These are phyloP conservation scores for Acrocephalus scirpaceus DNA, from an alignment of 2,797 vertebrate species.

Conservation along the genomic window DNA sequence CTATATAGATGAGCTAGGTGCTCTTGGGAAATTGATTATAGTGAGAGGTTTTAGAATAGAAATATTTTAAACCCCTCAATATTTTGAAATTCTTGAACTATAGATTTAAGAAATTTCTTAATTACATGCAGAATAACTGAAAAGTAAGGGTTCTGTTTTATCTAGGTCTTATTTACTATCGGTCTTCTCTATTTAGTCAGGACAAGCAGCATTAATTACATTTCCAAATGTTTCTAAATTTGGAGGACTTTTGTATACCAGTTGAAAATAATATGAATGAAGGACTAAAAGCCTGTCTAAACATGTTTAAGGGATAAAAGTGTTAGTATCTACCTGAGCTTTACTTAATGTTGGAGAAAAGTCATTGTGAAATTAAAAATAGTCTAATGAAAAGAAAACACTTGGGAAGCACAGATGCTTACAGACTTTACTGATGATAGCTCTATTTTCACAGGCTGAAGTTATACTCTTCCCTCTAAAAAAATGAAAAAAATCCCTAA, in stretches of 20 bases:
- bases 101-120: background rate
- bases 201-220: background rate
- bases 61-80: background rate
- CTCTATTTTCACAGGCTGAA: background rate
- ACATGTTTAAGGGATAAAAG: background rate
- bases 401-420: background rate
- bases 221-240: conserved; percentile 20
- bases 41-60: background rate
- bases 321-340: background rate
- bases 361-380: background rate
- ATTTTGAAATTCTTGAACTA: background rate
- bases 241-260: background rate
- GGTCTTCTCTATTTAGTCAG: background rate
- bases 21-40: background rate
- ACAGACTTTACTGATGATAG: background rate
- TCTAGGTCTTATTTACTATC: background rate
- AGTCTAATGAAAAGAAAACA: background rate
- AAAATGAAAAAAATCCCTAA: background rate
- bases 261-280: background rate
- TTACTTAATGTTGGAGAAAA: background rate
- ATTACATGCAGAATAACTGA: background rate
- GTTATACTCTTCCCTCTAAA: background rate
- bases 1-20: background rate
- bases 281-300: conserved; percentile 2
- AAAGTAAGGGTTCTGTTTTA: background rate